A percentile compares a stretch with the other conserved stretches of the same genome.
Evolutionary conservation across 2,797 vertebrate genomes (phyloP).

Genomic region (Pseudocheirus occidentalis): DNA sequence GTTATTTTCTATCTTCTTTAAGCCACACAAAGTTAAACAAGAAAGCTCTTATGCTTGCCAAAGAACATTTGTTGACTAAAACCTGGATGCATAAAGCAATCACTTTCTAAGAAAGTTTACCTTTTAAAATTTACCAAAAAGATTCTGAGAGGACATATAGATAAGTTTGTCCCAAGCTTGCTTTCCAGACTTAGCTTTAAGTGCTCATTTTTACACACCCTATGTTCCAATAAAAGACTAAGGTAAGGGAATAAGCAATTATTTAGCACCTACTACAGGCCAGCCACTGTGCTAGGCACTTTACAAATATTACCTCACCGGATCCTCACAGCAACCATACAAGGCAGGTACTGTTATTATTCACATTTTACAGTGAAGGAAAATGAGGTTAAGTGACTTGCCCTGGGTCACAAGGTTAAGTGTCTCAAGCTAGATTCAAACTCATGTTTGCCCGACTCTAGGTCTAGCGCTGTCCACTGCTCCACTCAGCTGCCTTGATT

Average conservation of each 20-base stretch:
- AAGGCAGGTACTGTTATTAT: not conserved
- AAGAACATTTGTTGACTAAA: constrained; percentile 16
- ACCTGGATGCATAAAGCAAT: constrained; percentile 28
- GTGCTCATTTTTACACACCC: not conserved
- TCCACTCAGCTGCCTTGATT: not conserved
- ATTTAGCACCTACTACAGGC: not conserved
- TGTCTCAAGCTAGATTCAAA: not conserved
- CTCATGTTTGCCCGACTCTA: not conserved
- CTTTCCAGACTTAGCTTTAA: not conserved
- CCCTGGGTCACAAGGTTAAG: not conserved
- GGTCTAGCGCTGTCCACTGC: not conserved
- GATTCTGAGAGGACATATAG: constrained; percentile 42
- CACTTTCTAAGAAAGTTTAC: constrained; percentile 39
- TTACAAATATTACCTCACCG: not conserved
- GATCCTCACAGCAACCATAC: not conserved
- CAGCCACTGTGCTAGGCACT: not conserved
- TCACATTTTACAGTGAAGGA: not conserved
- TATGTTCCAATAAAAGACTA: not conserved
- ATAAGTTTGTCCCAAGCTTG: not conserved
- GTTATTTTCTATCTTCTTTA: constrained; percentile 43
- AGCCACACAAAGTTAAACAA: not conserved
- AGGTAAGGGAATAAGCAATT: not conserved
- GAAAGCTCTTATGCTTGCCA: constrained; percentile 16
- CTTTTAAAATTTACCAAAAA: constrained; percentile 60
- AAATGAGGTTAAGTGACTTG: not conserved